Conservation (phyloP, 2,113 vertebrate genomes). For the Salvelinus fontinalis region DNA sequence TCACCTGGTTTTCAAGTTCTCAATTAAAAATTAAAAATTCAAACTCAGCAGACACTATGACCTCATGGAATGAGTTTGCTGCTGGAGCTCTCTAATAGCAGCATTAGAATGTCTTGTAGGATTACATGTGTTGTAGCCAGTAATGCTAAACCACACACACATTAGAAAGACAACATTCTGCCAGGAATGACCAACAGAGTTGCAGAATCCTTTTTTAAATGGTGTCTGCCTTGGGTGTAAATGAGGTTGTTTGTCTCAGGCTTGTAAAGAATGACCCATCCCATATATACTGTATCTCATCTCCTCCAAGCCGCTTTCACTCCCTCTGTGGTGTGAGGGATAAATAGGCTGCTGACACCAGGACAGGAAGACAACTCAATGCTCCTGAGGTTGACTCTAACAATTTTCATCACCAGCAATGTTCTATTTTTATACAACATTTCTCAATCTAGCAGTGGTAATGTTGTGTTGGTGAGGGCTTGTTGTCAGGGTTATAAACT, state of each 20-base stretch:
- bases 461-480: no score
- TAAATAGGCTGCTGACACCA: neutral
- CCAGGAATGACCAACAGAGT: no score
- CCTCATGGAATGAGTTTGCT: neutral
- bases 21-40: no score
- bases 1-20: no score
- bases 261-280: no score
- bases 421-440: neutral
- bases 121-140: neutral
- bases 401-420: neutral
- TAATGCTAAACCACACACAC: neutral
- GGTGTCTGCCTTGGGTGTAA: no score
- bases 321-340: neutral
- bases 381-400: neutral
- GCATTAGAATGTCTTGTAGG: neutral
- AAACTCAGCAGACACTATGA: neutral
- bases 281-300: neutral
- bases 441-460: no score
- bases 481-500: no score
- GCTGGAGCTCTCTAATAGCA: neutral
- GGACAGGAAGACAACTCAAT: neutral
- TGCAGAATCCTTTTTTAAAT: no score
- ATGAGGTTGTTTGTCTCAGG: no score
- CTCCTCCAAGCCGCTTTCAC: neutral
- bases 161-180: neutral